phyloP scores from a whole-genome alignment of 2,797 vertebrate genomes.

The Odontamblyopus rebecca region DNA sequence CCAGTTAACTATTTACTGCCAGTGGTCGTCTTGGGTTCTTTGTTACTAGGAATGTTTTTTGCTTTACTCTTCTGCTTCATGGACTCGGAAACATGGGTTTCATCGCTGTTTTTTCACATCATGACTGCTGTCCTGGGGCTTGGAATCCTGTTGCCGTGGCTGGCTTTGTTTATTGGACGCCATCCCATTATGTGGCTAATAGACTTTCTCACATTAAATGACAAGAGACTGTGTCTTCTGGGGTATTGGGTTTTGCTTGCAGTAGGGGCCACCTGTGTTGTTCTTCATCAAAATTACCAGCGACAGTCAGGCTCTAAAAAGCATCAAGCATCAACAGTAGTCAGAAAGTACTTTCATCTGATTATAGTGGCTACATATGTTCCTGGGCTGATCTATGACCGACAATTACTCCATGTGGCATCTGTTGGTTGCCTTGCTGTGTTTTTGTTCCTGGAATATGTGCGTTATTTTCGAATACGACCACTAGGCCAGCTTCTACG shows the following conservation, averaged over 20 bases:
- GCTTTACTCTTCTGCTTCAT: conserved; percentile 92
- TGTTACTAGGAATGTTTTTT: conserved; percentile 90
- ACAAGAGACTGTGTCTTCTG: conserved; percentile 84
- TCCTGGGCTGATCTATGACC: conserved; percentile 90
- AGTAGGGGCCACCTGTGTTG: conserved; percentile 80
- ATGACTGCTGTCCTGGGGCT: conserved; percentile 91
- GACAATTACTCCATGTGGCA: conserved; percentile 86
- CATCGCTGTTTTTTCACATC: conserved; percentile 93
- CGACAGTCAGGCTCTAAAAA: conserved; percentile 87
- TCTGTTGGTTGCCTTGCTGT: conserved; percentile 86
- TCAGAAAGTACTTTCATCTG: conserved; percentile 94
- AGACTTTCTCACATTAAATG: conserved; percentile 86
- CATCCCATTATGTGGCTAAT: conserved; percentile 93
- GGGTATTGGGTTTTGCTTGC: conserved; percentile 87
- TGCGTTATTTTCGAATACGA: conserved; percentile 91
- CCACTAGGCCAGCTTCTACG: conserved; percentile 88
- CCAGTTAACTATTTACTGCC: conserved; percentile 91
- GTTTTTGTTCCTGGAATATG: conserved; percentile 89
- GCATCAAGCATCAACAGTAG: conserved; percentile 87
- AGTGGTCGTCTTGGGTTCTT: conserved; percentile 85
- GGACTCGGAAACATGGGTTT: conserved; percentile 94
- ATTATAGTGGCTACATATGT: conserved; percentile 92
- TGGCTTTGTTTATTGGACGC: conserved; percentile 87
- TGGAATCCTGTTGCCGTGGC: conserved; percentile 93
- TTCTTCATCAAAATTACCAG: conserved; percentile 88